phyloP scores from a whole-genome alignment of 2,797 vertebrate species.

The Sebastes umbrosus region DNA sequence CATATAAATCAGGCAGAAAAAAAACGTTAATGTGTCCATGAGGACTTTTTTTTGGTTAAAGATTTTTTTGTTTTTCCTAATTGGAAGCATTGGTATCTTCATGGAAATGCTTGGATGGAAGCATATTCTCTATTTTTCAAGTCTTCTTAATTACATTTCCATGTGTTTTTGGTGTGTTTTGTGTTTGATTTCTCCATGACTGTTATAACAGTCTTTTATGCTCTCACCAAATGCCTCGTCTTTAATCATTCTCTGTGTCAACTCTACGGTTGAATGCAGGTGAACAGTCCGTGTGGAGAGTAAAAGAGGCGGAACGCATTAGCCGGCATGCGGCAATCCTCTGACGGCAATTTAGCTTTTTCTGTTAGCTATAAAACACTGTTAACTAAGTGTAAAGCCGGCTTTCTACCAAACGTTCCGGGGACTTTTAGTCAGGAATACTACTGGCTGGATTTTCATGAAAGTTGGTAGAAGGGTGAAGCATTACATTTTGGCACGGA shows the following conservation, averaged over 20 bases:
- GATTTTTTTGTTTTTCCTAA: not conserved
- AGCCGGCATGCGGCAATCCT: not conserved
- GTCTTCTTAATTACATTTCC: slow-evolving; percentile 14
- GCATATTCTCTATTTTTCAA: not conserved
- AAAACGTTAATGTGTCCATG: not conserved
- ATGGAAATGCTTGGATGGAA: slow-evolving; percentile 20
- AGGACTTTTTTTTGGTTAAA: not conserved
- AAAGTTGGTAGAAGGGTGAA: too few relatives aligned
- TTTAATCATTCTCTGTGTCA: not conserved
- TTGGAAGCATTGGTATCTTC: not conserved
- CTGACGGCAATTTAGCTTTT: not conserved
- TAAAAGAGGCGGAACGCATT: not conserved
- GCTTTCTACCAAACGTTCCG: too few relatives aligned
- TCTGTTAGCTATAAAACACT: not conserved
- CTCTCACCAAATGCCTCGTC: not conserved
- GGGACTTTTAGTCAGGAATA: too few relatives aligned
- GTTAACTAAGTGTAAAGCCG: not conserved
- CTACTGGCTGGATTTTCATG: too few relatives aligned
- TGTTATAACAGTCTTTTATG: not conserved
- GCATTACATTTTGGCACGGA: too few relatives aligned
- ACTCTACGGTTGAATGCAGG: not conserved
- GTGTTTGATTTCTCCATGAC: not conserved
- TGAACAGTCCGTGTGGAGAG: not conserved
- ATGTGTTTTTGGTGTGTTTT: not conserved
- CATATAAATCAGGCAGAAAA: slow-evolving; percentile 32